Evolutionary conservation across 2,888 invertebrate genomes (phyloP).

Genomic region (Pteria penguin): DNA sequence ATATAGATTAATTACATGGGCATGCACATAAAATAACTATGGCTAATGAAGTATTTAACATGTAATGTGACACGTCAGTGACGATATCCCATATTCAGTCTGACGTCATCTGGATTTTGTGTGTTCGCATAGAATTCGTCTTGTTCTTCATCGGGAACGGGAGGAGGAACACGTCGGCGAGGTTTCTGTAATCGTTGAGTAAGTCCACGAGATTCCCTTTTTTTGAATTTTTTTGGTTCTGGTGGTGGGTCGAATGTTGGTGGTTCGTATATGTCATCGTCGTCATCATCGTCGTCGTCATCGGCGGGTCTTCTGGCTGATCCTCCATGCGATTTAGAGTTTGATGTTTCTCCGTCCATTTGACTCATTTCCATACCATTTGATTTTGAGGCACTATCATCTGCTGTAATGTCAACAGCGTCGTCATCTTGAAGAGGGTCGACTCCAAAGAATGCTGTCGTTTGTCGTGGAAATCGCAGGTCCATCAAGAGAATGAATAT

Average conservation of each 20-base stretch:
- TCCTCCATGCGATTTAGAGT: neutral
- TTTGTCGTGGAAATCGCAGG: slow-evolving; percentile 83
- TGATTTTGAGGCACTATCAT: slow-evolving; percentile 27
- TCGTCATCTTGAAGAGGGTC: slow-evolving; percentile 71
- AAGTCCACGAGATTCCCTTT: slow-evolving; percentile 46
- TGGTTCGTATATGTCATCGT: slow-evolving; percentile 57
- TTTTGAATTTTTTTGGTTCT: slow-evolving; percentile 24
- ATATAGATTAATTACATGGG: no score
- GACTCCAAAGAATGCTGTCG: slow-evolving; percentile 69
- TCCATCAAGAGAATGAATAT: slow-evolving; percentile 90
- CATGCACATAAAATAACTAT: no score
- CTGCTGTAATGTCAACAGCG: slow-evolving; percentile 52
- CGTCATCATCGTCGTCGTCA: slow-evolving; percentile 45
- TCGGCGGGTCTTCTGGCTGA: neutral
- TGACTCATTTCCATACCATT: neutral
- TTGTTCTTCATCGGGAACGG: slow-evolving; percentile 47
- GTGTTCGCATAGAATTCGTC: slow-evolving; percentile 36
- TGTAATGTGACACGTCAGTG: no score
- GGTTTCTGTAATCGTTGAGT: slow-evolving; percentile 58
- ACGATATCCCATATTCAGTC: neutral
- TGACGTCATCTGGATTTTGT: neutral
- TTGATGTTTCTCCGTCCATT: neutral
- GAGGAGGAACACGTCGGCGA: slow-evolving; percentile 61
- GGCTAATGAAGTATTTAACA: no score
- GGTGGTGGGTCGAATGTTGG: slow-evolving; percentile 30